These are phyloP conservation scores for Galeruca laticollis DNA, from an alignment of 2,888 invertebrate species.

Conservation along the genomic window DNA sequence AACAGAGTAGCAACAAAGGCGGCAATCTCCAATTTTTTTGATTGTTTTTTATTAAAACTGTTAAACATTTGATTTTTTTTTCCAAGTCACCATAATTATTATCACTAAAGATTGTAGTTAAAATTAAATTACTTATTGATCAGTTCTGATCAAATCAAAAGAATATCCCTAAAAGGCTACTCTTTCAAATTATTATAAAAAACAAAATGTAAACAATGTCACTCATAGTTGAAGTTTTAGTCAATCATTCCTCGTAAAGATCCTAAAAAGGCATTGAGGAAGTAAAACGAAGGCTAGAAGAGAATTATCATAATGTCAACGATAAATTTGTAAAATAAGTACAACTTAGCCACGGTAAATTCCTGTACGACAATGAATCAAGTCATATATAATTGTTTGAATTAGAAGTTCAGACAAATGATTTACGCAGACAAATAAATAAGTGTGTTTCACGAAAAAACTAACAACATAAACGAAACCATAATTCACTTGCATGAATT, in stretches of 20 bases:
- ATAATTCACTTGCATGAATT: constrained; percentile 44
- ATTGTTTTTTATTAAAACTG: too few relatives aligned
- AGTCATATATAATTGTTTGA: constrained; percentile 21
- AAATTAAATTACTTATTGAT: too few relatives aligned
- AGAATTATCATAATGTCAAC: not conserved
- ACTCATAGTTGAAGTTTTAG: too few relatives aligned
- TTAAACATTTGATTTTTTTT: too few relatives aligned
- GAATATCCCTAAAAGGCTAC: too few relatives aligned
- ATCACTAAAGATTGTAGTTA: too few relatives aligned
- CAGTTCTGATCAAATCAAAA: too few relatives aligned
- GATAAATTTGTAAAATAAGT: constrained; percentile 6
- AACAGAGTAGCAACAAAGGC: too few relatives aligned
- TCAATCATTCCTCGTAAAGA: not conserved
- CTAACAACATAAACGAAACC: constrained; percentile 28
- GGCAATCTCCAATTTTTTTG: too few relatives aligned
- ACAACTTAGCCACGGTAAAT: constrained; percentile 5
- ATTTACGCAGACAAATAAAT: constrained; percentile 23
- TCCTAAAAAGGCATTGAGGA: not conserved
- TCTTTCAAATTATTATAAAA: too few relatives aligned
- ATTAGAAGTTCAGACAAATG: constrained; percentile 3
- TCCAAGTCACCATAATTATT: too few relatives aligned
- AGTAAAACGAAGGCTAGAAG: not conserved
- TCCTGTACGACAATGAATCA: constrained; percentile 11
- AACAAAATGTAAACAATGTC: too few relatives aligned
- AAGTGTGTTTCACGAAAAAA: constrained; percentile 17